These are phyloP conservation scores for Germaria angustata DNA, from an alignment of 2,888 invertebrate species.

Conservation along the genomic window DNA sequence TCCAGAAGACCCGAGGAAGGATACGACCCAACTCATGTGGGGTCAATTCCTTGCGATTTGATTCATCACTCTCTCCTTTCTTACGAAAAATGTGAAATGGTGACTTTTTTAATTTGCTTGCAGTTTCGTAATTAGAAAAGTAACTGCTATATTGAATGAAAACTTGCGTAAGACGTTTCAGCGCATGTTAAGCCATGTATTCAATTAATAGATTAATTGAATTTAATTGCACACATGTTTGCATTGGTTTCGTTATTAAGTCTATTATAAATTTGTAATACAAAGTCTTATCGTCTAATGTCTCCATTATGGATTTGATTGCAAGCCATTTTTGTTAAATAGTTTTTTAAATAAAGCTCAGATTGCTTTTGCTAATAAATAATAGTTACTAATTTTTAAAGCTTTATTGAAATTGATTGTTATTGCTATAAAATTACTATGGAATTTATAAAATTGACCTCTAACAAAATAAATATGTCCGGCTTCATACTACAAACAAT, in stretches of 20 bases:
- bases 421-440: not conserved
- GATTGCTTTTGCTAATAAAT: not conserved
- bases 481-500: not conserved
- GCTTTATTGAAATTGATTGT: constrained; percentile 9
- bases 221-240: not conserved
- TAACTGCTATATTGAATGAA: too few relatives aligned
- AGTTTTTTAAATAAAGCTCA: not conserved
- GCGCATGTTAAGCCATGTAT: not conserved
- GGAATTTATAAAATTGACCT: not conserved
- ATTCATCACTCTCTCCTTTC: too few relatives aligned
- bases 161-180: too few relatives aligned
- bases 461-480: not conserved
- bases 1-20: too few relatives aligned
- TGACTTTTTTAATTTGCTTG: too few relatives aligned
- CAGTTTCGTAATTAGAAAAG: too few relatives aligned
- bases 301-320: not conserved
- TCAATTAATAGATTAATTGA: not conserved
- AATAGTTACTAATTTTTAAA: not conserved
- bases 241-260: not conserved
- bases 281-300: not conserved
- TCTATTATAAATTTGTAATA: not conserved
- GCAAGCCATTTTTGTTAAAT: not conserved
- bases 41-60: too few relatives aligned
- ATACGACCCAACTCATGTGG: too few relatives aligned
- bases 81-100: too few relatives aligned